Base-by-base conservation (phyloP, 2,888 invertebrate genomes). In the Pasiphila rectangulata region DNA sequence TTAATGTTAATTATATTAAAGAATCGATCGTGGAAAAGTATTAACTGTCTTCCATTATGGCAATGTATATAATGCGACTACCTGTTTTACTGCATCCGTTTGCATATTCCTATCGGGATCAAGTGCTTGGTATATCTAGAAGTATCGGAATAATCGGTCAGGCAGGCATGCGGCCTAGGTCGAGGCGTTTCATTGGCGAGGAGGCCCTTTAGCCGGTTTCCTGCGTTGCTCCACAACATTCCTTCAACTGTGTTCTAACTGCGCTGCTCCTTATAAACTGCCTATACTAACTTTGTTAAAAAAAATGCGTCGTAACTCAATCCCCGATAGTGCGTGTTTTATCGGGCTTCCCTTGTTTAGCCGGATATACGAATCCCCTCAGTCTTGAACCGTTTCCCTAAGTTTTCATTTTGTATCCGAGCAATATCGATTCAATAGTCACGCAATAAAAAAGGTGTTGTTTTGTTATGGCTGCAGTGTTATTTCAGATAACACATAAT, bases 181-280 rank as follows among this genome's bases (percentile, higher is more conserved):
- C 81, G 69, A 71, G 71, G 77, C 83, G 80, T 85, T 84, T 86
- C 86, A 87, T 86, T 85, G 84, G 79, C 84, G 79, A 82, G 72
- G 77, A 79, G 71, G 68, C 72, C 78, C 74, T 70, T 56, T 59
- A 67, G 69, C 78, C 79, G 83, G 86, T 85, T 83, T 82, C 69
- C 67, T 67, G 64, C 72, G 75, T 79, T 82, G 79, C 81, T 81
- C 78, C 74, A 80, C 76, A 72, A 75, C 80, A 77, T 82, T 80
- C 79, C 75, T 75, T 74, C 71, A 68, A 63, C 63, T 59, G 55
- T 59, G 59, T 54, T 63, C 61, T 61, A 63, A 60, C 65, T 61
- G 61, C 57, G 56, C 63, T 48, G 17, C 9, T 38, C 36, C 43
- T 43, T 39, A 10, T 39, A 34, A 21, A 36, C 35, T 27, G 46